phyloP scores from a whole-genome alignment of 2,888 invertebrate species.

The Cephus pygmeus region DNA sequence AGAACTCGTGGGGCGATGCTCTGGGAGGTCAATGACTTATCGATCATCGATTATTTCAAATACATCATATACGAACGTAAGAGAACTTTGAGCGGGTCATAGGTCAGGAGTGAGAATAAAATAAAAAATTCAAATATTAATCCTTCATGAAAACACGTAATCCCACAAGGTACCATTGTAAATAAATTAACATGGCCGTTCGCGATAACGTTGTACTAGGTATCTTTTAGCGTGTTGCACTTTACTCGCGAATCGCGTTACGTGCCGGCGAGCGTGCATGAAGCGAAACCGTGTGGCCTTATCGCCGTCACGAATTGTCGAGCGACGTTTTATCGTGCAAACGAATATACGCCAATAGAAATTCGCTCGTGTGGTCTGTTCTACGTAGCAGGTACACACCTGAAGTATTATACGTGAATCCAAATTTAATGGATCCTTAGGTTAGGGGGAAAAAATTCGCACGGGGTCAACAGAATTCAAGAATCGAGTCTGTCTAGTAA shows the following conservation, averaged over 20 bases:
- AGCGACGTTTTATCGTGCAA: no score
- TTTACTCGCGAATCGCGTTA: slow-evolving; percentile 10
- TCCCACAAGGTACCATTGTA: slow-evolving; percentile 4
- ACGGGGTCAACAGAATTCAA: no score
- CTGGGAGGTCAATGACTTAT: slow-evolving; percentile 49
- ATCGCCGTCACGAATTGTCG: no score
- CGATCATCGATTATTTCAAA: slow-evolving; percentile 38
- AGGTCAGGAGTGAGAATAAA: slow-evolving; percentile 3
- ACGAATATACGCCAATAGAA: no score
- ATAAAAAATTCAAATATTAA: not conserved
- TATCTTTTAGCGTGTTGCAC: slow-evolving; percentile 17
- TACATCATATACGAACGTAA: no score
- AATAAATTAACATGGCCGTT: slow-evolving; percentile 10
- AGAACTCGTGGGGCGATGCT: slow-evolving; percentile 28
- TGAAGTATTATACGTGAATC: no score
- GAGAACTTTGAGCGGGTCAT: no score
- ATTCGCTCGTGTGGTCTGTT: no score
- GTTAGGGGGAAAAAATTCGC: no score
- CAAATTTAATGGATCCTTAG: no score
- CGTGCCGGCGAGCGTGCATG: not conserved
- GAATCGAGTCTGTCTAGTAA: no score
- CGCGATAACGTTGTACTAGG: not conserved
- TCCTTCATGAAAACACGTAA: not conserved
- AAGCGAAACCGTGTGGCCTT: not conserved
- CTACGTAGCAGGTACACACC: no score